Evolutionary conservation across 2,113 vertebrate genomes (phyloP), one percentile per base, ranked within the genome.

Genomic region (Sclerurus mexicanus): DNA sequence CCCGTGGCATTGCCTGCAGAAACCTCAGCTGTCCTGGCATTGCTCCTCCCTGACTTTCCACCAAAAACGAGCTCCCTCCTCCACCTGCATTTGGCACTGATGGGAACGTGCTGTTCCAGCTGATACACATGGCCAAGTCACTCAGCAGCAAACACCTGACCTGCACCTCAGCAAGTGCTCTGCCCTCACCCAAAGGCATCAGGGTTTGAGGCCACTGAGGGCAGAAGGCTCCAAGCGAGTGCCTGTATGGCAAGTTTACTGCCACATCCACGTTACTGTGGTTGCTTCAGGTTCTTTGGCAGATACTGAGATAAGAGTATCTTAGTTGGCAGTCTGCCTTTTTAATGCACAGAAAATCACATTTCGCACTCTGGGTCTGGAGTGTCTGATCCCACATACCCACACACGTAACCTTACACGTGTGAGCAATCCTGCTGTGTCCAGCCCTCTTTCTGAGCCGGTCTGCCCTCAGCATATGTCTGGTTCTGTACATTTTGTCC

Each of bases 181-280:
- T n/a, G 59, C 3, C 1, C 10, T 30, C n/a, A 7, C 46, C 63
- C 15, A 12, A 42, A 42, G 0, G 0, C n/a, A 5, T 6, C 4
- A 4, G 39, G 42, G 19, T 25, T 50, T 40, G 39, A 49, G 39
- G 35, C 78, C 67, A 28, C 71, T 46, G 11, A 62, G 75, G 90
- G 35, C 69, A 72, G 82, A 35, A 60, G 73, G 47, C 75, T 59
- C 22, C 77, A 62, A 91, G 35, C 7, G 5, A 82, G 53, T 11
- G 35, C 23, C 68, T 42, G n/a, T 11, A 5, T 1, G 53, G n/a
- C 27, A 21, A 28, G 14, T 46, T 80, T 7, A 33, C 2, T 21
- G 30, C 42, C 72, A 40, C 56, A 27, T 42, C 72, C 16, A 2
- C 44, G n/a, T 31, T 55, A 11, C 56, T 31, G 58, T 2, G 3